These are phyloP conservation scores for Helostoma temminkii DNA, from an alignment of 2,797 vertebrate genomes.

Conservation along the genomic window DNA sequence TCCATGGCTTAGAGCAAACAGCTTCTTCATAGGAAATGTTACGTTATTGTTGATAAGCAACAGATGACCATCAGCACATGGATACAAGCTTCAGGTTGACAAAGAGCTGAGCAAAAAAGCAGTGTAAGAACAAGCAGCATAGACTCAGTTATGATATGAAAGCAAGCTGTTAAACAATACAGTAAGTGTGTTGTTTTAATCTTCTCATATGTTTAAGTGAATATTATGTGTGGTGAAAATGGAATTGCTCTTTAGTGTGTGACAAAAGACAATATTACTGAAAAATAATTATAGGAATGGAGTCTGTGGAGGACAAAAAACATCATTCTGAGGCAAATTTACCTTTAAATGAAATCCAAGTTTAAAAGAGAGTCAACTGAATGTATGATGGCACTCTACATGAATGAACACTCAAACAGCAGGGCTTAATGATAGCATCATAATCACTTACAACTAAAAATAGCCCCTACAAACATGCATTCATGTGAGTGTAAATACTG, in stretches of 20 bases:
- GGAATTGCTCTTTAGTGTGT: background rate
- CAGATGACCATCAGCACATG: slow-evolving; percentile 38
- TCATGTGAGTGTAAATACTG: no score
- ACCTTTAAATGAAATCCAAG: background rate
- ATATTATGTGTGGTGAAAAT: slow-evolving; percentile 1
- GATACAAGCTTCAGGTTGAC: slow-evolving; percentile 27
- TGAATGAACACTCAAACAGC: no score
- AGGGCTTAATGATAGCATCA: no score
- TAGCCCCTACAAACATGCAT: no score
- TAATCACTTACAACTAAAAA: no score
- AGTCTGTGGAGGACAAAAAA: background rate
- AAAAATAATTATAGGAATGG: background rate
- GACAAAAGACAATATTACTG: background rate
- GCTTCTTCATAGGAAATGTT: slow-evolving; percentile 15
- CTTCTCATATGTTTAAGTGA: slow-evolving; percentile 3
- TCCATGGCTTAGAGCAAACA: background rate
- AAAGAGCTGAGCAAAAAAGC: slow-evolving; percentile 26
- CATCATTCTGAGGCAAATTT: background rate
- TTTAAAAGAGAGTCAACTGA: background rate
- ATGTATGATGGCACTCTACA: background rate
- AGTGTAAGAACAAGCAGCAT: slow-evolving; percentile 7
- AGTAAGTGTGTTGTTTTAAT: slow-evolving; percentile 16
- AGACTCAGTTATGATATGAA: slow-evolving; percentile 63
- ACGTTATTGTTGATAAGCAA: slow-evolving; percentile 32
- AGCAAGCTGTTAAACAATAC: slow-evolving; percentile 29